A percentile compares a stretch with the other conserved stretches of the same genome.
Evolutionary conservation across 2,888 invertebrate genomes (phyloP).

Genomic region (Tromatobia lineatoria): DNA sequence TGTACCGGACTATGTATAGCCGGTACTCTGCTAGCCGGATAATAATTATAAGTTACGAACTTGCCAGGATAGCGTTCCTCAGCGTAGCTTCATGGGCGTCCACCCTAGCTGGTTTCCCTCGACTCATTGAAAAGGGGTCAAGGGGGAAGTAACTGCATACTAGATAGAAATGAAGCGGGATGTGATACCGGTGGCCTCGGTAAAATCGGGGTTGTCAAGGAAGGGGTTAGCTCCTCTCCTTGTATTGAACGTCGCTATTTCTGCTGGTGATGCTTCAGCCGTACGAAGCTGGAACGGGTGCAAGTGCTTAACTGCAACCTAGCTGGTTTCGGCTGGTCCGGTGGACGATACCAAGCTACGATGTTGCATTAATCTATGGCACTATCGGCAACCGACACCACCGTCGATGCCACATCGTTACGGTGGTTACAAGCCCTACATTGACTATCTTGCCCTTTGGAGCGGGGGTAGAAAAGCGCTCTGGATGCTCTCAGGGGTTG

Average conservation of each 20-base stretch:
- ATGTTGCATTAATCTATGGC: slow-evolving; percentile 81
- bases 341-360: slow-evolving; percentile 81
- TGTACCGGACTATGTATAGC: slow-evolving; percentile 26
- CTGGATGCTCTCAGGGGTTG: slow-evolving; percentile 32
- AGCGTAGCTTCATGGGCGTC: slow-evolving; percentile 65
- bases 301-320: slow-evolving; percentile 54
- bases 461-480: slow-evolving; percentile 32
- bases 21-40: slow-evolving; percentile 70
- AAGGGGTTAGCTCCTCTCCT: slow-evolving; percentile 39
- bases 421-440: slow-evolving; percentile 37
- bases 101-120: slow-evolving; percentile 30
- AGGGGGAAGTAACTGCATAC: slow-evolving; percentile 10
- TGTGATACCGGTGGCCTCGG: slow-evolving; percentile 41
- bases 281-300: slow-evolving; percentile 48
- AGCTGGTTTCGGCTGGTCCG: slow-evolving; percentile 77
- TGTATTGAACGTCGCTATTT: slow-evolving; percentile 32
- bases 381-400: slow-evolving; percentile 79
- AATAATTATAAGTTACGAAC: slow-evolving; percentile 83
- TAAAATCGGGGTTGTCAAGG: slow-evolving; percentile 64
- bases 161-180: slow-evolving; percentile 37
- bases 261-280: slow-evolving; percentile 32
- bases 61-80: slow-evolving; percentile 78
- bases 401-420: slow-evolving; percentile 40
- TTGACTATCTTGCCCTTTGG: slow-evolving; percentile 38
- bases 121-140: slow-evolving; percentile 42